A percentile compares a stretch with the other conserved stretches of the same genome.
Conservation (phyloP, 2,797 vertebrate species). For the Clarias platycephalus region DNA sequence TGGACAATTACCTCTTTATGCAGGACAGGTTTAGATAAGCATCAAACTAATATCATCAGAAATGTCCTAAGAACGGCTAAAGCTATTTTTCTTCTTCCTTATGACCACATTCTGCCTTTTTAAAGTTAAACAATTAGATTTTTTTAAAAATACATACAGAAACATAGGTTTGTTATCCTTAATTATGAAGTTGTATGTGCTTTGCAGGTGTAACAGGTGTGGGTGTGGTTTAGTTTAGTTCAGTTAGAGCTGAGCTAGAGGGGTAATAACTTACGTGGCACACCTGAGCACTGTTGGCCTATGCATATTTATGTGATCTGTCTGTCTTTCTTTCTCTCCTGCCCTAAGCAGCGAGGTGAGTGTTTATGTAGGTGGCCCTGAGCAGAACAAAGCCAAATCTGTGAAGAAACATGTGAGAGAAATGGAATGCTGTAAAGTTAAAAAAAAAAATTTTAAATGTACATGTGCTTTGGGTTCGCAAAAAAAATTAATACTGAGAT, state of each 20-base stretch:
- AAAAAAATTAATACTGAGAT: not conserved
- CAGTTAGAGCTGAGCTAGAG: not conserved
- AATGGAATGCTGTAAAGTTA: not conserved
- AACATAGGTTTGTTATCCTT: conserved; percentile 54
- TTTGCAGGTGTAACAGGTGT: not conserved
- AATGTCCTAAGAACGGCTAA: conserved; percentile 68
- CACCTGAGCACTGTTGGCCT: not conserved
- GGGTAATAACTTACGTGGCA: not conserved
- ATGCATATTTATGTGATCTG: not conserved
- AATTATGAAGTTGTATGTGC: not conserved
- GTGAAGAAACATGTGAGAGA: not conserved
- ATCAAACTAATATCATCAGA: conserved; percentile 70
- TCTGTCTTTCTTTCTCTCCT: not conserved
- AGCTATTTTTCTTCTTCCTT: conserved; percentile 69
- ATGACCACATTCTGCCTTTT: conserved; percentile 65
- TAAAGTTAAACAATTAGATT: conserved; percentile 61
- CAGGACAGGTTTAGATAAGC: conserved; percentile 65
- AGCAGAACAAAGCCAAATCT: conserved; percentile 14
- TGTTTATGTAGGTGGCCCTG: not conserved
- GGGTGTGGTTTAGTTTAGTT: not conserved
- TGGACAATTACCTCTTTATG: conserved; percentile 65
- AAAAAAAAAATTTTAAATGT: not conserved
- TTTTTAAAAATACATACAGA: conserved; percentile 47
- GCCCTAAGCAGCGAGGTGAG: not conserved
- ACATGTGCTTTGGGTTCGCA: not conserved